A percentile compares a stretch with the other conserved stretches of the same genome.
These are phyloP conservation scores for Timema cristinae DNA, from an alignment of 2,888 invertebrate species.

Conservation along the genomic window DNA sequence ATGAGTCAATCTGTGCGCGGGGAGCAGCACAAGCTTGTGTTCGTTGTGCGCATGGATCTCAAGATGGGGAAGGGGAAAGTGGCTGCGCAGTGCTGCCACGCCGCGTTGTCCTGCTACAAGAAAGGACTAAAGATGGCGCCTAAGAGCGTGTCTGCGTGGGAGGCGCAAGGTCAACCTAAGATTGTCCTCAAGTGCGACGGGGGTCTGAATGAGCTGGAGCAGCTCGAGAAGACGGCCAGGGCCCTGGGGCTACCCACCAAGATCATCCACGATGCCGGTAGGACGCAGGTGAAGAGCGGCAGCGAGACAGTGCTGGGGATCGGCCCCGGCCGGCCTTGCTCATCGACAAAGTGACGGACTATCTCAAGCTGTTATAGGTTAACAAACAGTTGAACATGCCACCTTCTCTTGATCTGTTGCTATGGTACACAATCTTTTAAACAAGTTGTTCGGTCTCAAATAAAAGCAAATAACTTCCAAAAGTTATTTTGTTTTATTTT, in stretches of 20 bases:
- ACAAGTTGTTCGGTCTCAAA: too few species aligned
- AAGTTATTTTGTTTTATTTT: too few species aligned
- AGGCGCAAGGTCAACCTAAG: constrained; percentile 66
- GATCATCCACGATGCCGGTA: constrained; percentile 67
- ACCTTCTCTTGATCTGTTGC: too few species aligned
- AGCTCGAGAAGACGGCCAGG: constrained; percentile 51
- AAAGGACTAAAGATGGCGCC: constrained; percentile 46
- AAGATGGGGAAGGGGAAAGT: constrained; percentile 74
- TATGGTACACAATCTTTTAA: too few species aligned
- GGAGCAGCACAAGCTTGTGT: constrained; percentile 57
- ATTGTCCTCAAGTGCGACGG: constrained; percentile 61
- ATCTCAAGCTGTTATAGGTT: constrained; percentile 52
- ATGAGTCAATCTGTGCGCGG: too few species aligned
- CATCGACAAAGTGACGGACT: constrained; percentile 59
- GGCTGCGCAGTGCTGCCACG: constrained; percentile 77
- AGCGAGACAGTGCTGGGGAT: constrained; percentile 70
- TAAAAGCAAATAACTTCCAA: too few species aligned
- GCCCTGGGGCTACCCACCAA: constrained; percentile 50
- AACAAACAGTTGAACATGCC: too few species aligned
- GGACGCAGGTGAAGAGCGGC: constrained; percentile 64
- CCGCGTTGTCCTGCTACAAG: constrained; percentile 65
- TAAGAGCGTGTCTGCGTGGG: constrained; percentile 58
- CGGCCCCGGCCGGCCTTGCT: constrained; percentile 59
- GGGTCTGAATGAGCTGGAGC: constrained; percentile 47
- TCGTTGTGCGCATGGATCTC: constrained; percentile 71